Conservation (phyloP, 1,140 invertebrate species). For the Euura saliciscinereae region DNA sequence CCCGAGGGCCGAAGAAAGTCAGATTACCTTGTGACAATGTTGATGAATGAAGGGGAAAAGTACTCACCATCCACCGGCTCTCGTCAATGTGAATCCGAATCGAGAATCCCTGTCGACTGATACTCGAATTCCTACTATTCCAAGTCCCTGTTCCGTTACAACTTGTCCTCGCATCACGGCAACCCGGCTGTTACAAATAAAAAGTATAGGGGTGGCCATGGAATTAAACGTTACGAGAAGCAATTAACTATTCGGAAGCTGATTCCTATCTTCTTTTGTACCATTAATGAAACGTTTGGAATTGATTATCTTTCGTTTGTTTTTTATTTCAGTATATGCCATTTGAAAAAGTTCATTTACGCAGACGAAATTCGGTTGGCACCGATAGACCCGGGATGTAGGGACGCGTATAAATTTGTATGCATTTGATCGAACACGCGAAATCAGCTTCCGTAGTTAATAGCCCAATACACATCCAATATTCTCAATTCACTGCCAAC, state of each 20-base stretch:
- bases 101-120: slow-evolving; percentile 91
- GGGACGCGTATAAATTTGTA: not conserved
- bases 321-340: too few species aligned
- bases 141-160: slow-evolving; percentile 88
- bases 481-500: slow-evolving; percentile 44
- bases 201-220: slow-evolving; percentile 43
- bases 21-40: too few species aligned
- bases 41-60: not conserved
- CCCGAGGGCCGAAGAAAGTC: too few species aligned
- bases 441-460: slow-evolving; percentile 46
- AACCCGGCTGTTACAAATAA: slow-evolving; percentile 82
- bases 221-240: not conserved
- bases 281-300: too few species aligned
- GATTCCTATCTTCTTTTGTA: not conserved
- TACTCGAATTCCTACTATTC: slow-evolving; percentile 96
- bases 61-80: slow-evolving; percentile 93
- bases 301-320: too few species aligned
- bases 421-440: not conserved
- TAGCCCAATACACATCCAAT: slow-evolving; percentile 45
- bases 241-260: not conserved
- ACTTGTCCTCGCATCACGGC: slow-evolving; percentile 98
- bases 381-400: not conserved
- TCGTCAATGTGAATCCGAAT: slow-evolving; percentile 94
- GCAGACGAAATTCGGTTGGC: too few species aligned
- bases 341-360: too few species aligned